These are phyloP conservation scores for Lophotriccus pileatus DNA, from an alignment of 2,797 vertebrate genomes.

Conservation along the genomic window DNA sequence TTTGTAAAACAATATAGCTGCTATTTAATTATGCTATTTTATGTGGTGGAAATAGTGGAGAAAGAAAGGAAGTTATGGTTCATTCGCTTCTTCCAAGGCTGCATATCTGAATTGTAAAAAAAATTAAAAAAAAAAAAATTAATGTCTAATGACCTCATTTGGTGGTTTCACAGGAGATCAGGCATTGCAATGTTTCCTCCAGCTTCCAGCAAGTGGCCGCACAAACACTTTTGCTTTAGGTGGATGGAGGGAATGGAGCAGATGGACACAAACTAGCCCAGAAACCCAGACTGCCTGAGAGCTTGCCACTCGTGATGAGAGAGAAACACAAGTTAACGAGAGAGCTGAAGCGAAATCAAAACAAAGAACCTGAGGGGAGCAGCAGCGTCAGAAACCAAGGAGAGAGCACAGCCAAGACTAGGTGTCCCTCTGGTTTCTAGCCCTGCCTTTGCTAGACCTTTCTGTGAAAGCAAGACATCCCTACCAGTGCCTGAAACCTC, in stretches of 20 bases:
- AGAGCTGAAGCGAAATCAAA: neutral
- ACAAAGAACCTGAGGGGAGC: neutral
- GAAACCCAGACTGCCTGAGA: neutral
- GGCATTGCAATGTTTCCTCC: neutral
- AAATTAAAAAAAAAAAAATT: neutral
- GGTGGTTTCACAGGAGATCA: neutral
- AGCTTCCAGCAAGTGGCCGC: neutral
- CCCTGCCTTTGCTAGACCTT: neutral
- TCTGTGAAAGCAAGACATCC: neutral
- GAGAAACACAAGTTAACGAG: neutral
- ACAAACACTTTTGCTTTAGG: neutral
- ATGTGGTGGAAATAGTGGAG: neutral
- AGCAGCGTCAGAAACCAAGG: neutral
- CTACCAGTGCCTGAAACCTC: neutral
- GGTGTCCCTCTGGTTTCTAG: neutral
- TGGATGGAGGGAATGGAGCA: neutral
- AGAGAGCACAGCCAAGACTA: neutral
- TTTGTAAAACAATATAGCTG: conserved; percentile 49
- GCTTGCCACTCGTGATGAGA: accelerated
- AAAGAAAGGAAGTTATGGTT: neutral
- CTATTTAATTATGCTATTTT: conserved; percentile 41
- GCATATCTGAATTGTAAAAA: neutral
- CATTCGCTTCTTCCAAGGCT: neutral
- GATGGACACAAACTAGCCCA: neutral
- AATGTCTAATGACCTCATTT: neutral